Evolutionary conservation across 1,140 invertebrate species (phyloP).

Genomic region (Lasioglossum baleicum): DNA sequence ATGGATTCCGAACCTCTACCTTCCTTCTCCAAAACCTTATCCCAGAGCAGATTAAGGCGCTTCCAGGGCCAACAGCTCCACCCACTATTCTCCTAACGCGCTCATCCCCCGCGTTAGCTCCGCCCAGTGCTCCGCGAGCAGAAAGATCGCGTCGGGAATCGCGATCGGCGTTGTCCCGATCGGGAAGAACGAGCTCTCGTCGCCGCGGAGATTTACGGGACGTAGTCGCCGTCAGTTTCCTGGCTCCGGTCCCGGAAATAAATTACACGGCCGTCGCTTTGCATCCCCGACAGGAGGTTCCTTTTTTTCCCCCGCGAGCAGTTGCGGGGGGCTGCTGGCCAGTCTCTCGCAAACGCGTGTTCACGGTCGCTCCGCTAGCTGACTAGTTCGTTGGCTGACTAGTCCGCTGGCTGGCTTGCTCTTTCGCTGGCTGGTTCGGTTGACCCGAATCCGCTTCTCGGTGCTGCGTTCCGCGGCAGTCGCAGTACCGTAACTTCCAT

Average conservation of each 20-base stretch:
- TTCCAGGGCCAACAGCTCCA: no score
- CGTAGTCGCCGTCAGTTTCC: constrained; percentile 23
- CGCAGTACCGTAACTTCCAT: constrained; percentile 32
- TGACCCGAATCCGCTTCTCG: constrained; percentile 26
- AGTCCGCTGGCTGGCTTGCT: no score
- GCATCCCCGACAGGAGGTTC: constrained; percentile 7
- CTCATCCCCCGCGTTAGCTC: no score
- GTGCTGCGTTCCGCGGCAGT: constrained; percentile 6
- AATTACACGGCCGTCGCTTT: constrained; percentile 39
- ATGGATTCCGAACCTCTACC: no score
- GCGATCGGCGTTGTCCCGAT: no score
- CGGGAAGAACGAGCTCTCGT: neutral
- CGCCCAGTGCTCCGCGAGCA: no score
- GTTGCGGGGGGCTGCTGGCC: neutral
- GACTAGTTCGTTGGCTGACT: no score
- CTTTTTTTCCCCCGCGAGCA: neutral
- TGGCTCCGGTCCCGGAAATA: constrained; percentile 39
- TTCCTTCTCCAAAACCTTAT: no score
- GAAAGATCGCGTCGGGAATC: no score
- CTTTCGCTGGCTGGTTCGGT: neutral
- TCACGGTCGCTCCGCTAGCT: no score
- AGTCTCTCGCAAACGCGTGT: neutral
- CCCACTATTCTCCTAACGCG: no score
- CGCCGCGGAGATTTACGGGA: constrained; percentile 27
- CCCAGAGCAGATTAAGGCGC: no score